These are phyloP conservation scores for Blomia tropicalis DNA, from an alignment of 2,888 invertebrate species.

Conservation along the genomic window DNA sequence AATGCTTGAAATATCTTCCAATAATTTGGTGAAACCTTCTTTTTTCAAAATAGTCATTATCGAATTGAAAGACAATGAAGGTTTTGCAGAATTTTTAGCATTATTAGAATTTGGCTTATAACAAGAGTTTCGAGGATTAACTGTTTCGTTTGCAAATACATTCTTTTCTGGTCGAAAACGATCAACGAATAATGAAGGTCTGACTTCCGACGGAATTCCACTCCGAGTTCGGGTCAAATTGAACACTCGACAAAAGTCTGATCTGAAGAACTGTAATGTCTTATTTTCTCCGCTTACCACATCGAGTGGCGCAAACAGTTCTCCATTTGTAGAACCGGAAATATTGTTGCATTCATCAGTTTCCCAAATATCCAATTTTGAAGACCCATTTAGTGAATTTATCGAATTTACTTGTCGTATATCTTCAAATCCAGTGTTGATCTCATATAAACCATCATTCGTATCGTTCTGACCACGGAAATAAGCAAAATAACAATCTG, in stretches of 20 bases:
- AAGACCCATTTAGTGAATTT: background rate
- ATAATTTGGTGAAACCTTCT: background rate
- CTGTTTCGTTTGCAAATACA: constrained; percentile 14
- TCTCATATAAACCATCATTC: constrained; percentile 7
- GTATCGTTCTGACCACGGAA: constrained; percentile 17
- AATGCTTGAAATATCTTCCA: background rate
- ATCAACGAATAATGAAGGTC: constrained; percentile 12
- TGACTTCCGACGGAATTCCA: background rate
- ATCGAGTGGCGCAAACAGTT: constrained; percentile 20
- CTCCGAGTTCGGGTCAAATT: constrained; percentile 10
- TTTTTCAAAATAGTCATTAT: background rate
- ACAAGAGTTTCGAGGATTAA: constrained; percentile 24
- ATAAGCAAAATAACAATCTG: constrained; percentile 15
- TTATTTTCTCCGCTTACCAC: background rate
- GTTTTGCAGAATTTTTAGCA: background rate
- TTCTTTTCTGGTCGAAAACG: constrained; percentile 18
- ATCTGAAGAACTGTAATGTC: constrained; percentile 13
- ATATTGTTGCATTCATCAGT: constrained; percentile 18
- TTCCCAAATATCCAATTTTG: constrained; percentile 15
- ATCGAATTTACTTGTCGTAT: constrained; percentile 16
- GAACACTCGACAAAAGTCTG: constrained; percentile 22
- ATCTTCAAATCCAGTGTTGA: constrained; percentile 16
- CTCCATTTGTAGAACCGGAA: constrained; percentile 24
- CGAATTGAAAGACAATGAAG: background rate
- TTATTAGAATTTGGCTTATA: constrained; percentile 13